Conservation (phyloP, 2,113 vertebrate species). For the Callaeas wilsoni region DNA sequence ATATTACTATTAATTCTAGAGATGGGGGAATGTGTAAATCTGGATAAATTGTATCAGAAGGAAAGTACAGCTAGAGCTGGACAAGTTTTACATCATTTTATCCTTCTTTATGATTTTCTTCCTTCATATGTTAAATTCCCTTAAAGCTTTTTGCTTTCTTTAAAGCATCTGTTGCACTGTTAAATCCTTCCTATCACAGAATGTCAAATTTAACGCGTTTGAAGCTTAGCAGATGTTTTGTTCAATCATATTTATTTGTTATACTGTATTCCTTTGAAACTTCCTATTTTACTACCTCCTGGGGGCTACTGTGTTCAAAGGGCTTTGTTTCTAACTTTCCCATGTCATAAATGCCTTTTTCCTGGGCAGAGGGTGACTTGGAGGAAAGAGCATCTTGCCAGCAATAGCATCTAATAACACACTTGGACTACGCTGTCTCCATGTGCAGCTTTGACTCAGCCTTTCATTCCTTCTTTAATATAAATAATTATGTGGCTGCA, state of each 20-base stretch:
- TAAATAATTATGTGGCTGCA: neutral
- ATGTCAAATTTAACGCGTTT: neutral
- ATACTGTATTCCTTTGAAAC: neutral
- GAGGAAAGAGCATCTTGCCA: neutral
- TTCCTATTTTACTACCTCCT: neutral
- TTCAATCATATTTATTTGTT: neutral
- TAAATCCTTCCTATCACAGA: neutral
- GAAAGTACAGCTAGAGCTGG: neutral
- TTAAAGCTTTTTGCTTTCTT: neutral
- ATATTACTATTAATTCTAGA: neutral
- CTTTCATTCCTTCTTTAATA: neutral
- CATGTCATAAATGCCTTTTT: neutral
- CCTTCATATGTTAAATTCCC: neutral
- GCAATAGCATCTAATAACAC: neutral
- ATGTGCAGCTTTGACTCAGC: neutral
- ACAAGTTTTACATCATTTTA: neutral
- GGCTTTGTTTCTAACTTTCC: neutral
- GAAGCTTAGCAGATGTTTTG: neutral
- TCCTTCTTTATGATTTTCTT: neutral
- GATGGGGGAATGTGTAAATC: neutral
- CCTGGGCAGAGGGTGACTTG: neutral
- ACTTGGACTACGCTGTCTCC: neutral
- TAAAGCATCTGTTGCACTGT: neutral
- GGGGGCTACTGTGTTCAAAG: neutral
- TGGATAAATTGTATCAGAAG: neutral